Base-by-base conservation (phyloP, 2,113 vertebrate species). In the Dunckerocampus dactyliophorus region DNA sequence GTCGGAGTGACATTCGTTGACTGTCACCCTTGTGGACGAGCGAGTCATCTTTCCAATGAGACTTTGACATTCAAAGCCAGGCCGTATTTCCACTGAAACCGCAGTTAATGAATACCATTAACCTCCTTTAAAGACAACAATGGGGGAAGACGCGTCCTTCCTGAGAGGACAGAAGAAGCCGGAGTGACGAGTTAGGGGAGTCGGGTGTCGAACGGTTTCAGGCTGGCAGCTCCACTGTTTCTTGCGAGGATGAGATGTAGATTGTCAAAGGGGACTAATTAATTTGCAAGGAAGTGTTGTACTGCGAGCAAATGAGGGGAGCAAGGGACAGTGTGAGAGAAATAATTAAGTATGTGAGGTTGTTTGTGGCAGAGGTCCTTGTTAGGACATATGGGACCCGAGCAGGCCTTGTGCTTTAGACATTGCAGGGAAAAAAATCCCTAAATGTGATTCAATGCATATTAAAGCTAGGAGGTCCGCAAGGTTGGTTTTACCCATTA, bases 311-410 rank as follows among this genome's bases (percentile, higher is more conserved):
- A 8, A 3, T n/a, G 12, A 39, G 53, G 54, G 59, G 34, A 34
- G 63, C 7, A 3, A 28, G 2, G 34, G 57, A 61, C 45, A 39
- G 12, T 47, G 17, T 43, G 51, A 48, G 59, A 49, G 67, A 71
- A 72, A 66, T 74, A 75, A 80, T 72, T 17, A 70, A 70, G 63
- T 2, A 2, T 53, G 69, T 68, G 70, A 62, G 65, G 66, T 34
- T 39, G 7, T 39, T 39, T 67, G 62, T 46, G 10, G 37, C 3
- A 47, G 45, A 76, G 76, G 72, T 77, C 54, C 69, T 71, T 71
- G 71, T 76, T 0, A 8, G 24, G 55, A 67, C n/a, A 63, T 21
- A 52, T 67, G 63, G 63, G 69, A 50, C 46, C 47, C 61, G 62
- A 50, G 67, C 67, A 63, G 24, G 24, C 24, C 24, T 28, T 28